Conservation (phyloP, 1,140 invertebrate species). For the Pogonognathellus flavescens region DNA sequence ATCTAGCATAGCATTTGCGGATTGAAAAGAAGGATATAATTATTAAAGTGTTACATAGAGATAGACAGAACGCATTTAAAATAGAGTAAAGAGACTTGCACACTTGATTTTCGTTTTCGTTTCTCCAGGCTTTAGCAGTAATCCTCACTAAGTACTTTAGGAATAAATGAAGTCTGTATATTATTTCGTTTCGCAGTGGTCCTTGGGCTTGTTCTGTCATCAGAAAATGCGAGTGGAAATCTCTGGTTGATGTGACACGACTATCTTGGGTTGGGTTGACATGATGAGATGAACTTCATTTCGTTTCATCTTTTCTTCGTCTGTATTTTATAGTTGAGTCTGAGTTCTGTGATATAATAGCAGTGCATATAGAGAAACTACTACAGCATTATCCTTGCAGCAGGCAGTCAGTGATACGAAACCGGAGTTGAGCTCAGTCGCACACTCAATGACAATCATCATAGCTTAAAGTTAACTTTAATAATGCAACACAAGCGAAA, state of each 20-base stretch:
- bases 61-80: too few species aligned
- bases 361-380: not conserved
- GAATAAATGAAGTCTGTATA: slow-evolving; percentile 21
- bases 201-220: not conserved
- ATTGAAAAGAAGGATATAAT: too few species aligned
- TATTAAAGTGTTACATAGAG: too few species aligned
- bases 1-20: too few species aligned
- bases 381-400: not conserved
- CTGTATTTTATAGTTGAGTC: too few species aligned
- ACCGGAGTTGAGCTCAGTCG: slow-evolving; percentile 1
- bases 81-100: not conserved
- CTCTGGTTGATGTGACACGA: slow-evolving; percentile 34
- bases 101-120: slow-evolving; percentile 19
- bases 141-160: slow-evolving; percentile 50
- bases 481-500: not conserved
- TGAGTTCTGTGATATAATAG: not conserved
- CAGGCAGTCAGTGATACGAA: not conserved
- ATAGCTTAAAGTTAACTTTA: not conserved
- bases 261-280: slow-evolving; percentile 10
- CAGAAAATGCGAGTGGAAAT: slow-evolving; percentile 22
- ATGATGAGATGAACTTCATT: slow-evolving; percentile 36
- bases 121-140: slow-evolving; percentile 17
- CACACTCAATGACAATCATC: not conserved
- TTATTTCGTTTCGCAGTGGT: not conserved
- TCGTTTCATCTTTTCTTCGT: slow-evolving; percentile 42